phyloP scores from a whole-genome alignment of 2,113 vertebrate species.

The Globicephala melas region DNA sequence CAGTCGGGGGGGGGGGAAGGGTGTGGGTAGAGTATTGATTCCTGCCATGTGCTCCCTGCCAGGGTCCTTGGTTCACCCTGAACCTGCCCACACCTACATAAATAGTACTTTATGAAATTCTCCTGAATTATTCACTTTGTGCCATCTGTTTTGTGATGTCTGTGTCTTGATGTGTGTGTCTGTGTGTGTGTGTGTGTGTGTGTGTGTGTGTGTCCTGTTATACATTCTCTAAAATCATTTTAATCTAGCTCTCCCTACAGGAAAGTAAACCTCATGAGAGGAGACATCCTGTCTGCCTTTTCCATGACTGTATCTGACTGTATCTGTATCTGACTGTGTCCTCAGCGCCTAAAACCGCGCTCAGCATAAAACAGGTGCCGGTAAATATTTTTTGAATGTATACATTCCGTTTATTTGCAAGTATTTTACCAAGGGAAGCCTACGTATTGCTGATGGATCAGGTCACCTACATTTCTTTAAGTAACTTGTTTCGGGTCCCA shows the following conservation, averaged over 20 bases:
- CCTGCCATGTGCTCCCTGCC: background rate
- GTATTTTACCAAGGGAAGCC: background rate
- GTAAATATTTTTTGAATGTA: background rate
- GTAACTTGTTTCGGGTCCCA: conserved; percentile 14
- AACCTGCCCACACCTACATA: background rate
- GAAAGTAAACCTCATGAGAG: background rate
- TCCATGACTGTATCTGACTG: rapidly evolving
- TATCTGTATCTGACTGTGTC: rapidly evolving
- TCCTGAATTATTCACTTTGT: background rate
- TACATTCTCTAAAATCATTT: background rate
- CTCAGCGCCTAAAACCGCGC: background rate
- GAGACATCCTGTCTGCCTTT: background rate
- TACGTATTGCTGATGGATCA: conserved; percentile 34
- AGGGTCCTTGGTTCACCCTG: background rate
- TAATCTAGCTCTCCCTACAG: background rate
- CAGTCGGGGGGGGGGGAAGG: background rate
- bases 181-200: too few relatives aligned
- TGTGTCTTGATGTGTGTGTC: background rate
- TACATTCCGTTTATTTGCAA: background rate
- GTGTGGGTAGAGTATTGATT: background rate
- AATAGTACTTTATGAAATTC: background rate
- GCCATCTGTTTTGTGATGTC: background rate
- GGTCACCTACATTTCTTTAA: conserved; percentile 65
- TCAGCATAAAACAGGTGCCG: background rate
- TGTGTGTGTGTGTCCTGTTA: background rate